These are phyloP conservation scores for Myanophis thanlyinensis DNA, from an alignment of 2,113 vertebrate genomes.

Conservation along the genomic window DNA sequence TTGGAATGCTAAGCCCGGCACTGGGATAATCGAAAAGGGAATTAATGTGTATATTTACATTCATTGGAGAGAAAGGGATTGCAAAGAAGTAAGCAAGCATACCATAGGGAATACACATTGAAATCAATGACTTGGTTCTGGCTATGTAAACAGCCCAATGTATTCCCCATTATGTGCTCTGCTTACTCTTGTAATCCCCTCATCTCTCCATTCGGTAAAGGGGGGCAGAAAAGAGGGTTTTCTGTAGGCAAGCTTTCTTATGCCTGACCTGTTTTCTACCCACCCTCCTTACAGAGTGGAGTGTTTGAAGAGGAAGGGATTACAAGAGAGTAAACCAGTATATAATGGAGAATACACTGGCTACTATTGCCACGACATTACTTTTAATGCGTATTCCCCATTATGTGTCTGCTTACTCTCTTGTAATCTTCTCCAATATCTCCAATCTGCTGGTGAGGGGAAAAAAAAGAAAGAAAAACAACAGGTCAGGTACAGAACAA, in stretches of 20 bases:
- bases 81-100: not conserved
- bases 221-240: not conserved
- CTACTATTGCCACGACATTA: not conserved
- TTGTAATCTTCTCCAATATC: not conserved
- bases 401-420: not conserved
- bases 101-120: not conserved
- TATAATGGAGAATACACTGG: not conserved
- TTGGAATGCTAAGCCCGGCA: not conserved
- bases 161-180: not conserved
- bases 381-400: not conserved
- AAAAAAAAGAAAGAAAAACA: not conserved
- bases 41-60: not conserved
- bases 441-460: not conserved
- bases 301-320: not conserved
- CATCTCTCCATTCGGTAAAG: not conserved
- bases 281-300: not conserved
- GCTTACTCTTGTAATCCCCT: not conserved
- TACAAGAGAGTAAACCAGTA: not conserved
- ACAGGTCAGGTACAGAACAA: not conserved
- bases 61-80: not conserved
- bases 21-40: not conserved
- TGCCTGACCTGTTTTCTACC: not conserved
- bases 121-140: not conserved
- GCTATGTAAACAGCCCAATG: not conserved
- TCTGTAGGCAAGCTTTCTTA: not conserved